Conservation (phyloP, 2,888 invertebrate genomes). For the Spicauda simplicius region DNA sequence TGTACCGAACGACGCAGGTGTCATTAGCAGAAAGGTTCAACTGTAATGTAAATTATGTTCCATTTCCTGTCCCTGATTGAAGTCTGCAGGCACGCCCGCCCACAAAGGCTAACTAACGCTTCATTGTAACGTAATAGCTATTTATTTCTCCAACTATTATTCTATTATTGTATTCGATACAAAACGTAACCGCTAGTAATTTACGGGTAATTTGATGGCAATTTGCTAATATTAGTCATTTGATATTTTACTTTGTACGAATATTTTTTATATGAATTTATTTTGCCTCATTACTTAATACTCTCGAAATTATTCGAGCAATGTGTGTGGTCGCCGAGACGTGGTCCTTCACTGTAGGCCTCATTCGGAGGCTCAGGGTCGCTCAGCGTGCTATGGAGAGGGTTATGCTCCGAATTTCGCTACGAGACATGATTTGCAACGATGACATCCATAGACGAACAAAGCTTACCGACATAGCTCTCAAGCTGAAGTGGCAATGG, state of each 20-base stretch:
- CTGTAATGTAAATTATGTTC: conserved; percentile 69
- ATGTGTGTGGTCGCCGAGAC: too few relatives aligned
- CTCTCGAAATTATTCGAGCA: too few relatives aligned
- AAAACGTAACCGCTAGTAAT: conserved; percentile 5
- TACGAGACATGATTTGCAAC: too few relatives aligned
- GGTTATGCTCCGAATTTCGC: too few relatives aligned
- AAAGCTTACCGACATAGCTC: too few relatives aligned
- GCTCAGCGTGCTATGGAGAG: too few relatives aligned
- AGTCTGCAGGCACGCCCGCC: conserved; percentile 59
- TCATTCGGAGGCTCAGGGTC: too few relatives aligned
- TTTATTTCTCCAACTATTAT: conserved; percentile 21
- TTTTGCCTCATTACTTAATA: too few relatives aligned
- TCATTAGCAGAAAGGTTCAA: conserved; percentile 52
- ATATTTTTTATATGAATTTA: too few relatives aligned
- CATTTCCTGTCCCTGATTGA: conserved; percentile 74
- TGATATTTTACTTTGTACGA: not conserved
- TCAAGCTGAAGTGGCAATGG: too few relatives aligned
- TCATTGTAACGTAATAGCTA: conserved; percentile 20
- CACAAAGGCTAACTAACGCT: conserved; percentile 29
- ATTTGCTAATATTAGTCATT: conserved; percentile 2
- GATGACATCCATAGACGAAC: too few relatives aligned
- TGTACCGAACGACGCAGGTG: conserved; percentile 35
- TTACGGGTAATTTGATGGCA: not conserved
- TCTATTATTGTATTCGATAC: conserved; percentile 14
- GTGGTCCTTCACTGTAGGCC: too few relatives aligned